Base-by-base conservation (phyloP, 2,797 vertebrate species). In the Melanotaenia trifasciata region DNA sequence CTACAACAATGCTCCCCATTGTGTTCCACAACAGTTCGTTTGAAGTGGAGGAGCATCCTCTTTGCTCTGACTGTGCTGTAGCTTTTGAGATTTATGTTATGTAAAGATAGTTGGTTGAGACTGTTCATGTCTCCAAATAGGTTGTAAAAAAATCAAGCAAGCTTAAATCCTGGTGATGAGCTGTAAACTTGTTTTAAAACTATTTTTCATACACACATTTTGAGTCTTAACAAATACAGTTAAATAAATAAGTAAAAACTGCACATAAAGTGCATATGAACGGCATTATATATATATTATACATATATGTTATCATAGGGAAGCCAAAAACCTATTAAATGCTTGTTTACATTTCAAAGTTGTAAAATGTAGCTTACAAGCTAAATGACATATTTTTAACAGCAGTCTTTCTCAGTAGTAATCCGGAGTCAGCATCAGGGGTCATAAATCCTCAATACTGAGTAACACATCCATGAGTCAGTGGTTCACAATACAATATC, bases 1-100 rank as follows among this genome's bases (percentile, higher is more conserved):
- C 71, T 54, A 57, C 47, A 40, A 50, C 93, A 95, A 92, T 89
- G 81, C 79, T 79, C 58, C 43, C 83, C 72, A 81, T 93, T 95
- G 94, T 95, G 78, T 87, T 88, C 58, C 20, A 6, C 5, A 36
- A 63, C 63, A 58, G 79, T 47, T 84, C 80, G 69, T 67, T 3
- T 47, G 50, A 64, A 50, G 69, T 57, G 74, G 79, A 76, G 33
- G 33, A 86, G 57, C 60, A 65, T 76, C 74, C n/a, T 50, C 43
- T 76, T 65, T 54, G 58, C 10, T 74, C 59, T 0, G 47, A 59
- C 43, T 63, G 12, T 13, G 3, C 7, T 54, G 56, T 30, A 28
- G 22, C 24, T 68, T 7, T 32, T 30, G 8, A 28, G 26, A 60
- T 58, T 72, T 36, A 32, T 67, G 24, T 38, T 12, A 53, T 0